phyloP scores from a whole-genome alignment of 1,140 invertebrate genomes.

The Pararge aegeria region DNA sequence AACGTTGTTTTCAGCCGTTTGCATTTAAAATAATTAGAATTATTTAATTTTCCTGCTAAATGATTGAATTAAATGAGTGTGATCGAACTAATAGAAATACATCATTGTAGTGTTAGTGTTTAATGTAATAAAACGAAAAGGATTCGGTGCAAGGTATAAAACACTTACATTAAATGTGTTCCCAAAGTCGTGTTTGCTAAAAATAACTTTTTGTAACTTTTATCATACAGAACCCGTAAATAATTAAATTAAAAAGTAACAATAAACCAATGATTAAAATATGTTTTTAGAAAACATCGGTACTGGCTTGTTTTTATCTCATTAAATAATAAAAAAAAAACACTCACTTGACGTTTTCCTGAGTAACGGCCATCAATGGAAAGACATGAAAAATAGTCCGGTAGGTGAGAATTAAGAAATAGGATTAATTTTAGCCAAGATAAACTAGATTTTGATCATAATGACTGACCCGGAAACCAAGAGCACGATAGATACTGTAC shows the following conservation, averaged over 20 bases:
- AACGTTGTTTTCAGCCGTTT: neutral
- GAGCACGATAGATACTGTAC: conserved; percentile 77
- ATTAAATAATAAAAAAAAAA: neutral
- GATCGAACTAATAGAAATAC: no score
- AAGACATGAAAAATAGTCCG: conserved; percentile 11
- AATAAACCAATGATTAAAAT: neutral
- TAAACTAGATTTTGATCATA: conserved; percentile 24
- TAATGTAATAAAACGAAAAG: no score
- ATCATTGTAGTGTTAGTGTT: neutral
- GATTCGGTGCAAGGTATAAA: no score
- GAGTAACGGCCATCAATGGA: conserved; percentile 24
- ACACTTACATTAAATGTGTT: no score
- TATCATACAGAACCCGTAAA: no score
- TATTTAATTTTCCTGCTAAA: no score
- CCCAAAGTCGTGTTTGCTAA: no score
- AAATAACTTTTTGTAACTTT: no score
- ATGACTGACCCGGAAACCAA: conserved; percentile 62
- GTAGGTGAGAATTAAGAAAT: neutral
- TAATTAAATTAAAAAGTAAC: no score
- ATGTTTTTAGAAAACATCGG: neutral
- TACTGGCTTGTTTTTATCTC: neutral
- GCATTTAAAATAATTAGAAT: neutral
- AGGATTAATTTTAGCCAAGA: conserved; percentile 1
- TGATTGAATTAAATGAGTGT: neutral
- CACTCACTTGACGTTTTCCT: conserved; percentile 28